Evolutionary conservation across 2,888 invertebrate species (phyloP), one percentile per base, ranked within the genome.

Genomic region (Phortica magna): DNA sequence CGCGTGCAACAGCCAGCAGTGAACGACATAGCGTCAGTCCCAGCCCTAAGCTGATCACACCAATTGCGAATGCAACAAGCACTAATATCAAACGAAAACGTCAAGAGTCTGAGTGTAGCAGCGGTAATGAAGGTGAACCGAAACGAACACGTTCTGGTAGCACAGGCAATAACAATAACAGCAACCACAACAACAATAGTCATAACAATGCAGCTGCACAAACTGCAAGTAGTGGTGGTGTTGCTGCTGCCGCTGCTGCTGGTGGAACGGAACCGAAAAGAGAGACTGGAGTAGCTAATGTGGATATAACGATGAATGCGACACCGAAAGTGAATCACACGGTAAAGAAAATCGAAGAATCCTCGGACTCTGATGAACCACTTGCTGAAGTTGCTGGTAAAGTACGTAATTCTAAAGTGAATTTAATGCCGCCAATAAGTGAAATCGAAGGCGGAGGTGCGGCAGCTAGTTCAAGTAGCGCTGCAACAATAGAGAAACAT

Each of bases 311-410:
- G 89, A 90, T 76, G 88, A 83, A 76, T 61, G 93, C 89, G 92
- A 93, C 93, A 92, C 93, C 85, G 89, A 93, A 85, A 92, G 93
- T 75, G 88, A 84, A 77, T 65, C 80, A 81, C 72, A 55, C 78
- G 57, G 70, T 79, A 12, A 88, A 84, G 19, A 88, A 88, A 68
- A 77, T 85, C 17, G 94, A 94, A 88, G 96, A 96, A 84, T 94
- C 94, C 77, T 96, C 96, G 73, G 96, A 96, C 88, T 95, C 95
- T 81, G 96, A 96, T 90, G 96, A 96, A 92, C 96, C 96, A 76
- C 92, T 96, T 77, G 95, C 95, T 81, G 95, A 95, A 87, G 93
- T 94, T 73, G 93, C 93, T 17, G 94, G 95, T 83, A 91, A 96
- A 92, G 94, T 95, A 91, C 93, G 95, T 73, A 90, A 88, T 76